Percentiles rank a stretch among this genome's conserved stretches.
Evolutionary conservation across 2,113 vertebrate genomes (phyloP).

Genomic region (Orientallactaga bullata): DNA sequence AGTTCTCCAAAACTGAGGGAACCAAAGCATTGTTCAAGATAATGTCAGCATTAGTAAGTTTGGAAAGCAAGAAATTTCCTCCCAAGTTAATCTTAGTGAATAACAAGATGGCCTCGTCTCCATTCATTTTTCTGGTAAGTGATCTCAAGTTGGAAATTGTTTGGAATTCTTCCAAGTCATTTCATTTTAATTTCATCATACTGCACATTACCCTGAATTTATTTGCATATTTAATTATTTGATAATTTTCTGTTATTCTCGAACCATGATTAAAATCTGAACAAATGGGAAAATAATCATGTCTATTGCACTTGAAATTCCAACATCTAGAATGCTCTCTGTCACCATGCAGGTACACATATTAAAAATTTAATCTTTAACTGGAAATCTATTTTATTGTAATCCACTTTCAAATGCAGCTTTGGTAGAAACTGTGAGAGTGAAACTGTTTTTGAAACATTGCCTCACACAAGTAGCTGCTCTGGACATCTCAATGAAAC

Average conservation of each 20-base stretch:
- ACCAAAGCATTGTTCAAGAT: not conserved
- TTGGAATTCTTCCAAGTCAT: not conserved
- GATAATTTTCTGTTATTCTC: not conserved
- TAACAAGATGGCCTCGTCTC: not conserved
- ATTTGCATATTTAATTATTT: not conserved
- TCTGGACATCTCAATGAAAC: too few relatives aligned
- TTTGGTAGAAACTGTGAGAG: not conserved
- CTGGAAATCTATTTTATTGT: not conserved
- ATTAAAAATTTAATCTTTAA: slow-evolving; percentile 40
- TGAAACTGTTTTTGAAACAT: not conserved
- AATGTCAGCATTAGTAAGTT: not conserved
- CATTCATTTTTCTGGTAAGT: not conserved
- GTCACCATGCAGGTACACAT: not conserved
- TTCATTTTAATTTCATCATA: not conserved
- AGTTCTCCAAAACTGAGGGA: not conserved
- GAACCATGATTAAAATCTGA: not conserved
- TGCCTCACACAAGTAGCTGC: too few relatives aligned
- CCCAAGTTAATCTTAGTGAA: not conserved
- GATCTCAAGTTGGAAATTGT: not conserved
- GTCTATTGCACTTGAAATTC: not conserved
- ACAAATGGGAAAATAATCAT: not conserved
- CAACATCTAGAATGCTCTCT: not conserved
- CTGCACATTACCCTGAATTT: not conserved
- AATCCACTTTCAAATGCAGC: slow-evolving; percentile 16
- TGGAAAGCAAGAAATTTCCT: not conserved